Conservation (phyloP, 2,888 invertebrate genomes). For the Stictocephala bisonia region DNA sequence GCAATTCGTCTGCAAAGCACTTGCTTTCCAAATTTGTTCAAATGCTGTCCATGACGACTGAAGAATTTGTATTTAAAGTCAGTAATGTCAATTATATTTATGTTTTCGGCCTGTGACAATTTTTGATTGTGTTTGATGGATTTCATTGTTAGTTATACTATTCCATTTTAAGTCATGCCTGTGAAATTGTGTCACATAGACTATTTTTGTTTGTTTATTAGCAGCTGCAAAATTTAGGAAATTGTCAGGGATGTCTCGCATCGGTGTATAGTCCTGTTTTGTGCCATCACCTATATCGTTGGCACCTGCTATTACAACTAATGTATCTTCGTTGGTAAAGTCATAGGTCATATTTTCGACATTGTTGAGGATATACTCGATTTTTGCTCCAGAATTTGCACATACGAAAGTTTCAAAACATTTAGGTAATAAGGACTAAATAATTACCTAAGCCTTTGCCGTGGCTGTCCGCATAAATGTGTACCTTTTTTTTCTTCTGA, state of each 20-base stretch:
- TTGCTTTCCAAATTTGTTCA: neutral
- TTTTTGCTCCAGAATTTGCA: neutral
- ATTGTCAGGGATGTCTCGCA: neutral
- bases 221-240: neutral
- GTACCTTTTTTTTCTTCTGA: neutral
- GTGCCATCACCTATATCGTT: neutral
- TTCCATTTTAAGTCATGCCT: neutral
- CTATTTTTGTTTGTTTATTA: neutral
- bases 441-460: neutral
- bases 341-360: neutral
- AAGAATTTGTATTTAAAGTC: neutral
- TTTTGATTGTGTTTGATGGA: neutral
- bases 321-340: neutral
- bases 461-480: slow-evolving; percentile 3
- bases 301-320: neutral
- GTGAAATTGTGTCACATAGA: neutral
- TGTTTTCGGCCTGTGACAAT: neutral
- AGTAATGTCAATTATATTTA: neutral
- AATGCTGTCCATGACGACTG: neutral
- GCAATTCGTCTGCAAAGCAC: neutral
- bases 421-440: neutral
- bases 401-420: neutral
- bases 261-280: neutral
- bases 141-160: neutral
- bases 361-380: neutral